Evolutionary conservation across 92 coral and sea anemone genomes (phyloP), one percentile per base, ranked within the genome.

Genomic region (Bergia sp.): DNA sequence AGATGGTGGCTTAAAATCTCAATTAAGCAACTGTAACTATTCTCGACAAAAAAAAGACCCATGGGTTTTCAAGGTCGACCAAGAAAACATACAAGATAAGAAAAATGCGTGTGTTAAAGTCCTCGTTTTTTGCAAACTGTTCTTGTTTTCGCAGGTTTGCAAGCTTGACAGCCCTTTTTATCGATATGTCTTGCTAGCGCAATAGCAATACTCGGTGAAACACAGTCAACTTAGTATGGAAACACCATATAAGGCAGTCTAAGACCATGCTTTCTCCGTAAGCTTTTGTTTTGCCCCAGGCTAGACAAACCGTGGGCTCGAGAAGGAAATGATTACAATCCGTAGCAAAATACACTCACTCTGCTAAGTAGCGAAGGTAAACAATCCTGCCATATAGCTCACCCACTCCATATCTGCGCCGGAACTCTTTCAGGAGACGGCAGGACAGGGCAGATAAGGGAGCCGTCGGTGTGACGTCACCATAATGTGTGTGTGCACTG

Each of bases 371-470:
- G 21, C 88, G 82, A 13, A 96, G 94, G 73, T 95, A 90, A 3
- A 88, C 90, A 50, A 95, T 89, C 85, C 92, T 92, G 86, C 98
- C 73, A 87, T 94, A 96, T 3, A 96, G 87, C 37, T 75, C 87
- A 71, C 98, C 98, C 6, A 96, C 93, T 75, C 98, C 95, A 90
- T 93, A 94, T 92, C 99, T 85, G 21, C 94, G 90, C 40, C 94
- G 93, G 88, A 96, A 96, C 91, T 96, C 98, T 67, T 91, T 91
- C 15, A 96, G 92, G 45, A 96, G 93, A 50, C 94, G 92, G 78
- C 94, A 89, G n/a, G 99, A 83, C 10, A 76, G 81, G n/a, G 96
- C 42, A 2, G 99, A 94, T 29, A 95, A 92, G 36, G 97, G 98
- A 6, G 88, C 86, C 2, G 94, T 86, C 1, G 99, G 99, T 20